A percentile compares a stretch with the other conserved stretches of the same genome.
Conservation (phyloP, 1,140 invertebrate genomes). For the Pseudomyrmex pallidus region DNA sequence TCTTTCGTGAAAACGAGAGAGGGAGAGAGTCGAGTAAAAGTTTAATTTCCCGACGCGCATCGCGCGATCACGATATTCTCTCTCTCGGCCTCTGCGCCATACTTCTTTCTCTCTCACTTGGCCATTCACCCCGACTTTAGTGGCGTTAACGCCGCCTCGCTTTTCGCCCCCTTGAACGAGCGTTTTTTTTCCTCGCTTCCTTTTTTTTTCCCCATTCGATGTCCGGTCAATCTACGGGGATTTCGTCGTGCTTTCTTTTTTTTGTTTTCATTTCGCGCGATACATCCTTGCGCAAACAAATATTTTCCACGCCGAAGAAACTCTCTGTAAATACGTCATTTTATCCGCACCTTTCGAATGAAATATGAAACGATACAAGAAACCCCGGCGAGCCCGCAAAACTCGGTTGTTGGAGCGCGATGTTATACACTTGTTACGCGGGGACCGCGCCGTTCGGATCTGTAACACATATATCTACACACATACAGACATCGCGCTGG, state of each 20-base stretch:
- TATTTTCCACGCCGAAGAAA: slow-evolving; percentile 15
- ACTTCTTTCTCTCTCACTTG: slow-evolving; percentile 21
- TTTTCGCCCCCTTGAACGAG: not conserved
- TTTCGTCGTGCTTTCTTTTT: not conserved
- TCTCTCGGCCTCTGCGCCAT: slow-evolving; percentile 27
- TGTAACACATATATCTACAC: not conserved
- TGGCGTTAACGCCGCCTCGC: slow-evolving; percentile 23
- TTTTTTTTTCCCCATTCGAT: slow-evolving; percentile 34
- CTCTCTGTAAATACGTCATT: slow-evolving; percentile 26
- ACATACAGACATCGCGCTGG: not conserved
- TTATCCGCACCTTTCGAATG: not conserved
- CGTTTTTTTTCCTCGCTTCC: not conserved
- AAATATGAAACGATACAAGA: slow-evolving; percentile 28
- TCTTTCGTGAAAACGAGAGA: slow-evolving; percentile 3
- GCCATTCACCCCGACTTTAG: slow-evolving; percentile 44
- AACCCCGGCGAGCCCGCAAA: not conserved
- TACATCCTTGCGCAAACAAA: slow-evolving; percentile 26
- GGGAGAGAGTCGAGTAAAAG: slow-evolving; percentile 12
- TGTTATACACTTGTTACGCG: slow-evolving; percentile 33
- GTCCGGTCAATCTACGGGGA: slow-evolving; percentile 42
- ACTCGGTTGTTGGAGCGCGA: too few species aligned
- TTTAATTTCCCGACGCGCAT: slow-evolving; percentile 44
- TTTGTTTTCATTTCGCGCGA: not conserved
- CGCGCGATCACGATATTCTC: slow-evolving; percentile 54
- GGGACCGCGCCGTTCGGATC: not conserved